Base-by-base conservation (phyloP, 1,140 invertebrate species). In the Bicyclus anynana region DNA sequence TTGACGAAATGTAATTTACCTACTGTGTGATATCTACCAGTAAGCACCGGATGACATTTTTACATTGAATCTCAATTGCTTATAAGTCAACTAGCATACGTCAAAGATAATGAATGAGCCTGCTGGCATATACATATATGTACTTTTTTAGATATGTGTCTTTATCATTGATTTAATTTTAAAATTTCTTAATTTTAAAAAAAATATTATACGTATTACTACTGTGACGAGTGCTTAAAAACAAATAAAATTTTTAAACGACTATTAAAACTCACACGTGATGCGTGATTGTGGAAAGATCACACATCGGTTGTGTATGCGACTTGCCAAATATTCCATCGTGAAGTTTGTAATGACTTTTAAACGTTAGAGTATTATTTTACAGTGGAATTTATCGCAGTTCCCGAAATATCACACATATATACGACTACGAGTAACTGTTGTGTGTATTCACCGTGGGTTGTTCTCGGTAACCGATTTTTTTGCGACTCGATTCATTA, bases 321-420 rank as follows among this genome's bases (percentile, higher is more conserved):
- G 26, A 37, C 16, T 57, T 56, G 54, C 60, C 54, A 68, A 67
- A 54, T 58, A 59, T 66, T 66, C 49, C 35, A 35, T 52, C 49
- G 33, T 48, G 23, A 61, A 55, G 59, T 65, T n/a, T 62, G 59
- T 61, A 57, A 67, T 56, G 55, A 62, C 61, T 55, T 61, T 61
- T 64, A 64, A 69, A 62, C 29, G 51, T 27, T 46, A 16, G 21
- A 42, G 42, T 46, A 53, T 53, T 50, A 55, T 46, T 59, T 6
- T 54, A 44, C 51, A 18, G 18, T 20, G 17, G 33, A 63, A 63
- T 63, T 60, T 65, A 60, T 59, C 40, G 47, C 40, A 51, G 26
- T 14, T 47, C 53, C 42, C 33, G 16, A 65, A 65, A 60, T 57
- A 60, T 47, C 38, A 38, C 42, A 47, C 51, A 46, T 35, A 16